Percentiles rank a stretch among this genome's conserved stretches.
These are phyloP conservation scores for Zosterops japonicus DNA, from an alignment of 2,113 vertebrate genomes.

Conservation along the genomic window DNA sequence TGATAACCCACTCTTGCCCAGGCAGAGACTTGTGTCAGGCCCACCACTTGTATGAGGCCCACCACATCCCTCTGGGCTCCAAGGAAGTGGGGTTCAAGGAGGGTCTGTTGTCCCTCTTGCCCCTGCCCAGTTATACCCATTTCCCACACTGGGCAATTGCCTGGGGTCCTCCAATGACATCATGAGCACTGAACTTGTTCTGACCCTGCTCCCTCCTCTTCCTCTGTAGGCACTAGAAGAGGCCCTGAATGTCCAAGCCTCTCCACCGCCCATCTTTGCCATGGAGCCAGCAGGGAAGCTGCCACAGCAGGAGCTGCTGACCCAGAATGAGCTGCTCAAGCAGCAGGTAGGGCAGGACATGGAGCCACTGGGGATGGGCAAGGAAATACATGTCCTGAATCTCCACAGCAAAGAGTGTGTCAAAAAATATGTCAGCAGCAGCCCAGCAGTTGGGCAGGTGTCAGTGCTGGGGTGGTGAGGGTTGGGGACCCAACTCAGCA, in stretches of 20 bases:
- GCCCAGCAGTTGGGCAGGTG: background rate
- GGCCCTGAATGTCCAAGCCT: constrained; percentile 86
- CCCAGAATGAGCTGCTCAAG: constrained; percentile 88
- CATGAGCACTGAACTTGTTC: background rate
- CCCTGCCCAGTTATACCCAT: background rate
- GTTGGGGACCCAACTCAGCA: accelerated
- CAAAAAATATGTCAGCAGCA: background rate
- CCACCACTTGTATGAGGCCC: background rate
- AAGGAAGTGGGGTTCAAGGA: background rate
- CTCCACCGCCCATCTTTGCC: constrained; percentile 76
- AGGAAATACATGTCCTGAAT: background rate
- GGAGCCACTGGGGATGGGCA: accelerated
- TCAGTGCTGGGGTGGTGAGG: background rate
- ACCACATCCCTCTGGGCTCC: background rate
- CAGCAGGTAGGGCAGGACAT: constrained; percentile 76
- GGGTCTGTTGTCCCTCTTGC: background rate
- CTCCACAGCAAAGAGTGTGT: background rate
- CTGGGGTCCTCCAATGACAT: background rate
- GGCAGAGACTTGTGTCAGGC: background rate
- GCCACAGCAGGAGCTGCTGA: constrained; percentile 89
- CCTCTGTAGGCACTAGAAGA: constrained; percentile 88
- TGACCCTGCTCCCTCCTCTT: background rate
- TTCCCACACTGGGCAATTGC: accelerated
- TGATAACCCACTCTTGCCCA: background rate
- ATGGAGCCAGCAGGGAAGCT: constrained; percentile 76